Evolutionary conservation across 2,888 invertebrate genomes (phyloP), one percentile per base, ranked within the genome.

Genomic region (Proisotoma minuta): DNA sequence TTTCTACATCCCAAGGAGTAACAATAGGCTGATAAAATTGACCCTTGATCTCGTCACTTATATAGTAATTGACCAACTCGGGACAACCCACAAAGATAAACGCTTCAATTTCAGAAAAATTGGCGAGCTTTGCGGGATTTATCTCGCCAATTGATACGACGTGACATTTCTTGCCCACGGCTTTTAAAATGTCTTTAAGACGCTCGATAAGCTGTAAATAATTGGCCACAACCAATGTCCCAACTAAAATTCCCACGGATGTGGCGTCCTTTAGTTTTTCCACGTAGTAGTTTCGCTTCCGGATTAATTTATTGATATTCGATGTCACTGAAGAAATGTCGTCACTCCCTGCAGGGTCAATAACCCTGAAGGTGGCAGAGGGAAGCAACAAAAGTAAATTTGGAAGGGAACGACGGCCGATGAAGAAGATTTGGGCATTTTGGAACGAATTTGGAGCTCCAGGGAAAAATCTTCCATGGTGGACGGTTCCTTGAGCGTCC

Each of bases 61-160:
- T 82, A 68, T 82, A 72, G 20, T 89, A 87, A 75, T 90, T 94
- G 2, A 67, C 62, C 28, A 67, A 57, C 79, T 95, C 91, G 1
- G 94, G 87, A 76, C 98, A 99, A 0, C 94, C 87, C 57, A 99
- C 85, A 75, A 92, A 82, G 0, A 96, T 90, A 79, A 91, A 99
- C 48, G 90, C 84, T 75, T 98, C 96, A 68, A 98, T 87, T 85
- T 92, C 91, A 59, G 89, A 86, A 78, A 97, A 95, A 79, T 99
- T 99, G 0, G 95, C 94, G 65, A 99, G 80, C 78, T 99, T 99
- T 0, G 92, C 88, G 12, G 91, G 88, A 80, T 93, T 97, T 2
- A 95, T 88, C 77, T 95, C 94, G 3, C 97, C 98, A 58, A 98
- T 91, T 24, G 90, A 91, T 59, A 98, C 85, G 50, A 92, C 87